These are phyloP conservation scores for Etheostoma cragini DNA, from an alignment of 2,113 vertebrate species.

Conservation along the genomic window DNA sequence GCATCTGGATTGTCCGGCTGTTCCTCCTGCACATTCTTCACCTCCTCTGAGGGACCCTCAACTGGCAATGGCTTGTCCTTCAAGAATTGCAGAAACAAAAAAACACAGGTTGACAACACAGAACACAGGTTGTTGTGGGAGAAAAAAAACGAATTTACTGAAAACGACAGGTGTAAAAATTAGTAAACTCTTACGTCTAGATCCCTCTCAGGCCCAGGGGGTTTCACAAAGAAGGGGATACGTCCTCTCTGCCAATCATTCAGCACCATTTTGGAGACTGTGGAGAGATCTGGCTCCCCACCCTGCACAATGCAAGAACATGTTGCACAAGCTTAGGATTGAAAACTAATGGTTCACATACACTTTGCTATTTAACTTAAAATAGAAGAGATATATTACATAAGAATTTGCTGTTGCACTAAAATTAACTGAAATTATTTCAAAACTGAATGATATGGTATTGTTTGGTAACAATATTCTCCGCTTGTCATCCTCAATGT, in stretches of 20 bases:
- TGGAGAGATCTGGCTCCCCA: slow-evolving; percentile 92
- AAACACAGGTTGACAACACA: neutral
- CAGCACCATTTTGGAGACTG: slow-evolving; percentile 97
- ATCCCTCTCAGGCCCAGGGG: slow-evolving; percentile 85
- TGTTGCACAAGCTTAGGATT: slow-evolving; percentile 1
- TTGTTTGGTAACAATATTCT: neutral
- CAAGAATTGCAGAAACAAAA: neutral
- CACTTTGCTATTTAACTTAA: slow-evolving; percentile 8
- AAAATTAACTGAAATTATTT: slow-evolving; percentile 1
- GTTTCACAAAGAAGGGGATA: slow-evolving; percentile 97
- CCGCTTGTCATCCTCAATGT: neutral
- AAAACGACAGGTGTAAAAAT: neutral
- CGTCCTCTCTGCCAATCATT: slow-evolving; percentile 99
- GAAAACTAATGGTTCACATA: neutral
- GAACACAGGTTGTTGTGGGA: neutral
- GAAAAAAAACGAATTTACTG: neutral
- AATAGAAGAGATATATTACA: neutral
- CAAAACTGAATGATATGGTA: neutral
- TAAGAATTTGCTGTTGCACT: neutral
- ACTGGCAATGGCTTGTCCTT: slow-evolving; percentile 60
- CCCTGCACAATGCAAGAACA: slow-evolving; percentile 83
- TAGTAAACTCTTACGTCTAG: slow-evolving; percentile 81
- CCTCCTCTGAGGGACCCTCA: slow-evolving; percentile 36
- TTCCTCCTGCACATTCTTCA: slow-evolving; percentile 54
- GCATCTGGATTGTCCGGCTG: slow-evolving; percentile 28